Base-by-base conservation (phyloP, 2,113 vertebrate species). In the Oreochromis niloticus region DNA sequence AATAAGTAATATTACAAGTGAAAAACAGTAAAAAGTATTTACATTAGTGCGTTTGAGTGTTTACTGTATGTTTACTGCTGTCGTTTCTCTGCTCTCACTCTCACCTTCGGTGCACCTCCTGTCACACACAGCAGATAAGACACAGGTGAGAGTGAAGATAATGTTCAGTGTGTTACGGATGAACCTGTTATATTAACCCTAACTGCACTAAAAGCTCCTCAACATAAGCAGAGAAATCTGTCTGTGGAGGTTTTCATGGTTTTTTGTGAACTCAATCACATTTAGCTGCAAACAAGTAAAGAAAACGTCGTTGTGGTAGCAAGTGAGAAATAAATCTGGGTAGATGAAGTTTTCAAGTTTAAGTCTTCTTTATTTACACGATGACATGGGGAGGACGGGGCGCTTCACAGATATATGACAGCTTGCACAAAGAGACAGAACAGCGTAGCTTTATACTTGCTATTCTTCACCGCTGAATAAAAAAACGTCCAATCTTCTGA, bases 401-500 rank as follows among this genome's bases (percentile, higher is more conserved):
- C 0, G 8, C 39, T 46, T 73, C 39, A 48, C 24, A 0, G 24
- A 75, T 19, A 75, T 19, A 30, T 2, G 71, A 50, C 27, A 48
- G 43, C 43, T 78, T 50, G 71, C 48, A 2, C 9, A 50, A 78
- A 50, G 43, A 50, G 71, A 0, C 16, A 3, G 16, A 78, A 50
- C 16, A 12, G 39, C 1, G 5, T 0, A 16, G 71, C 24, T 54
- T 54, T 13, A 1, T 78, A 32, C 43, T 54, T 48, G 43, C 14
- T 30, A 16, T 73, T 27, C 41, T 30, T 75, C 71, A 50, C 71
- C 10, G 41, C 43, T n/a, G 71, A 50, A 78, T 32, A 50, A 78
- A 75, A 78, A 48, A 0, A 0, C 0, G 1, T 66, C 61, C 61
- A 36, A n/a, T 19, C 27, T 0, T 30, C 71, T 78, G 71, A 32